Evolutionary conservation across 2,113 vertebrate species (phyloP).

Genomic region (Microcebus lehilahytsara): DNA sequence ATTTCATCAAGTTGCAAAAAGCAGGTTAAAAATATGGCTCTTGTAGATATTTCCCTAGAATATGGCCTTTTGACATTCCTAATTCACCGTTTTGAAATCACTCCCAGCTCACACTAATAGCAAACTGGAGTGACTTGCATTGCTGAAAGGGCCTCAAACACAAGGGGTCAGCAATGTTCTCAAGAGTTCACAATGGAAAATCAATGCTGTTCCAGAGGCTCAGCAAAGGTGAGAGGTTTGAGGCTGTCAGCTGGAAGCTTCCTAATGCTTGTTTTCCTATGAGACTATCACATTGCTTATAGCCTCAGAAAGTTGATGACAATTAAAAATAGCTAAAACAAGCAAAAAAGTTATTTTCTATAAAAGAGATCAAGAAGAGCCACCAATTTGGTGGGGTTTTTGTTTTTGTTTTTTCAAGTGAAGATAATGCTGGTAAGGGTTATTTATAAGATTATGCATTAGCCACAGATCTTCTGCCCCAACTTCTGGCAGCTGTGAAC

Average conservation of each 20-base stretch:
- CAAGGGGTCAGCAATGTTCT: not conserved
- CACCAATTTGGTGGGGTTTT: not conserved
- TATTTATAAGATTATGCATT: not conserved
- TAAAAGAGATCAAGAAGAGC: not conserved
- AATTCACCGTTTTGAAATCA: not conserved
- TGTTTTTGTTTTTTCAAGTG: not conserved
- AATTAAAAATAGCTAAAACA: not conserved
- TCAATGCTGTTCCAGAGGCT: not conserved
- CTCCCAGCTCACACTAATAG: not conserved
- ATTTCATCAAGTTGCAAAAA: constrained; percentile 55
- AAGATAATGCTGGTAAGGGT: not conserved
- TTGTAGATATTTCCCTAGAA: not conserved
- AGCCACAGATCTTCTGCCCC: not conserved
- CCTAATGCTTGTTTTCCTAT: not conserved
- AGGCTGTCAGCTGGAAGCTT: not conserved
- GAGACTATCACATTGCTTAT: not conserved
- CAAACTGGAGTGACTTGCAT: not conserved
- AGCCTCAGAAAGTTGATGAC: not conserved
- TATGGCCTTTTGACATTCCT: not conserved
- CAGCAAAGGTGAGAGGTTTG: not conserved
- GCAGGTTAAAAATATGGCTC: constrained; percentile 10
- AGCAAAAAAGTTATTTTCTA: not conserved
- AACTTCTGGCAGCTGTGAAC: not conserved
- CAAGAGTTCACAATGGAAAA: not conserved
- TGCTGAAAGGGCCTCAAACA: not conserved